Percentiles rank a stretch among this genome's conserved stretches.
Evolutionary conservation across 2,113 vertebrate species (phyloP).

Genomic region (Elanus axillaris): DNA sequence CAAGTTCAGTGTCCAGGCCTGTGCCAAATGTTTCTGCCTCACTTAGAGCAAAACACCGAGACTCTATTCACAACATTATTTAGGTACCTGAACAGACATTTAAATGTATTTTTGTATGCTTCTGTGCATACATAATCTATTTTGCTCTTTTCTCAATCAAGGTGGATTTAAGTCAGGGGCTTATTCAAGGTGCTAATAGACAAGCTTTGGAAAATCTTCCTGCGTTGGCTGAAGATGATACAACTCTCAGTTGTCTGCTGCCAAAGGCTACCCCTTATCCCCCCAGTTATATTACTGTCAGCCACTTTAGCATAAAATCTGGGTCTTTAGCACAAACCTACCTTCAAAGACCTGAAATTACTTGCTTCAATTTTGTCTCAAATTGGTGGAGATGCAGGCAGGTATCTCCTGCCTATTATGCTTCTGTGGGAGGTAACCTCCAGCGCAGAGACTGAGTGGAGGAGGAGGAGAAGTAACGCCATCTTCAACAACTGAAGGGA

Average conservation of each 20-base stretch:
- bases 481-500: background rate
- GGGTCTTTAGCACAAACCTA: slow-evolving; percentile 12
- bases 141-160: slow-evolving; percentile 1
- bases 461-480: background rate
- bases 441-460: background rate
- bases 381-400: background rate
- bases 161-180: slow-evolving; percentile 5
- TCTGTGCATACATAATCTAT: background rate
- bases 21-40: background rate
- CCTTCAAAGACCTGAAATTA: slow-evolving; percentile 7
- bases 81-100: background rate
- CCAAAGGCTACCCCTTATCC: slow-evolving; percentile 44
- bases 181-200: slow-evolving; percentile 18
- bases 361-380: background rate
- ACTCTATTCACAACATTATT: background rate
- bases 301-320: background rate
- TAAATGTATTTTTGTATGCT: background rate
- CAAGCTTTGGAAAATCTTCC: slow-evolving; percentile 19
- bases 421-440: slow-evolving; percentile 15
- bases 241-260: slow-evolving; percentile 1
- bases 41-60: background rate
- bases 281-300: background rate
- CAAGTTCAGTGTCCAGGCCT: background rate
- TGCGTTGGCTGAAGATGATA: background rate
- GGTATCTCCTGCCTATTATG: background rate